Percentiles rank a stretch among this genome's conserved stretches.
These are phyloP conservation scores for Tor tambroides DNA, from an alignment of 2,113 vertebrate species.

Conservation along the genomic window DNA sequence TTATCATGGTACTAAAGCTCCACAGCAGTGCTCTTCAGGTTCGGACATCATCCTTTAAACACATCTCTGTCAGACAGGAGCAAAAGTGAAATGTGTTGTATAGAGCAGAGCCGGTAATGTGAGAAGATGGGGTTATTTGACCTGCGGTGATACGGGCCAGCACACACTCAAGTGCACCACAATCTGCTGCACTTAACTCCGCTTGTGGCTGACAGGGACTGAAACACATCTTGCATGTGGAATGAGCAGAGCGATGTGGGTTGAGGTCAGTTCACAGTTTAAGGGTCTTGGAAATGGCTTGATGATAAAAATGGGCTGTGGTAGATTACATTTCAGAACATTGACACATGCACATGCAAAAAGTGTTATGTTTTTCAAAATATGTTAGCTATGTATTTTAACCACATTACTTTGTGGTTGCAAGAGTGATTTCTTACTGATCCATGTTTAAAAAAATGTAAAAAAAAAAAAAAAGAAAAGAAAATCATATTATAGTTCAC, in stretches of 20 bases:
- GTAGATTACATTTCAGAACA: too few relatives aligned
- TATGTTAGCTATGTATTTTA: neutral
- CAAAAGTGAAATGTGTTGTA: slow-evolving; percentile 22
- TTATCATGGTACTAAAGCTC: neutral
- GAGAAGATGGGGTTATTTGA: slow-evolving; percentile 36
- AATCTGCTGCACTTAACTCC: neutral
- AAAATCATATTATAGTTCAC: neutral
- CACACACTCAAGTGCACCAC: slow-evolving; percentile 7
- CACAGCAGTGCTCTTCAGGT: neutral
- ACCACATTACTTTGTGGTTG: neutral
- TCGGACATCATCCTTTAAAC: neutral
- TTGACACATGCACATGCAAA: too few relatives aligned
- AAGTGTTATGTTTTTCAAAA: too few relatives aligned
- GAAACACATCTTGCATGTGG: neutral
- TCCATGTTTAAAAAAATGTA: too few relatives aligned
- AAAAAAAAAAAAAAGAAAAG: too few relatives aligned
- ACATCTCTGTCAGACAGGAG: neutral
- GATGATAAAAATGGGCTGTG: too few relatives aligned
- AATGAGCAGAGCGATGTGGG: neutral
- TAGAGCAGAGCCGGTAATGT: slow-evolving; percentile 2
- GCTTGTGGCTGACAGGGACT: slow-evolving; percentile 6
- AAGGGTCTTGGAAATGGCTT: too few relatives aligned
- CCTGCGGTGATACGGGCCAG: slow-evolving; percentile 20
- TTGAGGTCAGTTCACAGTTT: neutral
- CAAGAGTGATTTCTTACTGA: neutral